These are phyloP conservation scores for Periphyllus acericola DNA, from an alignment of 2,888 invertebrate species.

Conservation along the genomic window DNA sequence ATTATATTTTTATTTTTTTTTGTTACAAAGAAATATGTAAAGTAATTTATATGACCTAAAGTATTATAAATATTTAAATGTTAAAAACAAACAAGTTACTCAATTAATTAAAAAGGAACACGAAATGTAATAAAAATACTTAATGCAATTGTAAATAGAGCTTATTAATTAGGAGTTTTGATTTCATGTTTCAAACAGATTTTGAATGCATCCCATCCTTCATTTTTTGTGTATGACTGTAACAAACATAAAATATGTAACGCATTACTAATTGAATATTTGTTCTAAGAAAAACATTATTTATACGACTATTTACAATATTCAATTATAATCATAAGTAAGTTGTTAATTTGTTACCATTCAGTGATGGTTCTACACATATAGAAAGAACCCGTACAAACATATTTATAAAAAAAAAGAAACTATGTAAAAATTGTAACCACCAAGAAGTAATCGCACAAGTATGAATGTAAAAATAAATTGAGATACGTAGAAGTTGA, in stretches of 20 bases:
- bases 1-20: neutral
- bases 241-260: slow-evolving; percentile 67
- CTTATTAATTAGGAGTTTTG: slow-evolving; percentile 73
- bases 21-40: neutral
- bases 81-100: slow-evolving; percentile 50
- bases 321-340: neutral
- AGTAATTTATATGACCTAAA: neutral
- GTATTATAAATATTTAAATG: slow-evolving; percentile 8
- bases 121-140: slow-evolving; percentile 34
- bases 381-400: too few relatives aligned
- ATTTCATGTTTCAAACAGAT: slow-evolving; percentile 91
- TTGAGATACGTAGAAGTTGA: too few relatives aligned
- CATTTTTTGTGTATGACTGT: slow-evolving; percentile 86
- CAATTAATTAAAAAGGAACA: neutral
- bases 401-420: too few relatives aligned
- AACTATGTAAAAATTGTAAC: too few relatives aligned
- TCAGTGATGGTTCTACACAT: too few relatives aligned
- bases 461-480: too few relatives aligned
- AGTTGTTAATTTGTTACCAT: neutral
- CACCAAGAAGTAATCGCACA: too few relatives aligned
- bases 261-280: neutral
- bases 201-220: slow-evolving; percentile 94
- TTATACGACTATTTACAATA: neutral
- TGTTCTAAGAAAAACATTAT: neutral
- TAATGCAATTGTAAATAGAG: slow-evolving; percentile 1